These are phyloP conservation scores for Theristicus caerulescens DNA, from an alignment of 2,113 vertebrate genomes.

Conservation along the genomic window DNA sequence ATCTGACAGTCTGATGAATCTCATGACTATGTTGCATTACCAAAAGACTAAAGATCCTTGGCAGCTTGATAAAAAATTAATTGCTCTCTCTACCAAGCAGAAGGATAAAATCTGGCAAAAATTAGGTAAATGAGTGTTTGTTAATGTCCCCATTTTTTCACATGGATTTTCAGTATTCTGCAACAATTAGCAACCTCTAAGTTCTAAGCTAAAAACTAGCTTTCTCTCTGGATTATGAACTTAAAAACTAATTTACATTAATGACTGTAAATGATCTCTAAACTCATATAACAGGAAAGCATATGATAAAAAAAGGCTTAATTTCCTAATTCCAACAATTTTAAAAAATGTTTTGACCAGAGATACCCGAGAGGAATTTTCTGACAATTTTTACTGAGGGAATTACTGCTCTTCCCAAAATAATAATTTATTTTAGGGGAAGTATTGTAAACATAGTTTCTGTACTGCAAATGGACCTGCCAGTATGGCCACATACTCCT, in stretches of 20 bases:
- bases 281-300: not conserved
- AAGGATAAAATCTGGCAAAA: conserved; percentile 13
- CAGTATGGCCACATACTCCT: not conserved
- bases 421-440: not conserved
- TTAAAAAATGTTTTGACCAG: not conserved
- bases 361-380: not conserved
- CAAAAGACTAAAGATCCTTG: conserved; percentile 51
- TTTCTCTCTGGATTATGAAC: not conserved
- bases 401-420: not conserved
- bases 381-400: not conserved
- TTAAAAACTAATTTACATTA: not conserved
- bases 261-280: not conserved
- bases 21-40: conserved; percentile 32
- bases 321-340: not conserved
- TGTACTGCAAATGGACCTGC: not conserved
- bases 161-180: not conserved
- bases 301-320: not conserved
- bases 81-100: conserved; percentile 31
- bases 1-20: conserved; percentile 27
- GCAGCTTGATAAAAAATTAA: conserved; percentile 65
- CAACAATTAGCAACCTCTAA: not conserved
- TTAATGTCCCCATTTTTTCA: not conserved
- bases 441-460: not conserved
- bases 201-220: not conserved
- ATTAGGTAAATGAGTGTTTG: not conserved